These are phyloP conservation scores for Aurelia sp. DNA, from an alignment of 30 jellyfish, hydroid and myxozoan genomes.

Conservation along the genomic window DNA sequence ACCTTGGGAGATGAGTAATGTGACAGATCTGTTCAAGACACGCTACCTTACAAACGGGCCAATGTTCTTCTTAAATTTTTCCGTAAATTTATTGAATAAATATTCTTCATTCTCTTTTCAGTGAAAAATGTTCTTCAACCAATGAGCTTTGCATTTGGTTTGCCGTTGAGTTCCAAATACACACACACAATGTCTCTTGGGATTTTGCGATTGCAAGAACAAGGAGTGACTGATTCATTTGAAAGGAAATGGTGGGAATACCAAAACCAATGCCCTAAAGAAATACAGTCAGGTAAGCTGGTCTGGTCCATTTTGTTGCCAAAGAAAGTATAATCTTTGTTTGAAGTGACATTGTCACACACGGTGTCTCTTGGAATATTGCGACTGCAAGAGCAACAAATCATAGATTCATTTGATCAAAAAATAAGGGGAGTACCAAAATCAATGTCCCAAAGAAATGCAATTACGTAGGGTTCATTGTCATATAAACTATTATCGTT, in stretches of 20 bases:
- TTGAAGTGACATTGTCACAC: background rate
- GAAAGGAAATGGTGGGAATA: conserved; percentile 74
- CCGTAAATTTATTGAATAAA: too few species aligned
- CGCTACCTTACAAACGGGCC: too few species aligned
- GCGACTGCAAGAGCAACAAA: conserved; percentile 52
- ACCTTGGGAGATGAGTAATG: too few species aligned
- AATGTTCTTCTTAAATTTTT: too few species aligned
- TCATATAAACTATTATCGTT: too few species aligned
- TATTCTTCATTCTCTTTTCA: background rate
- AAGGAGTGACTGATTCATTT: conserved; percentile 51
- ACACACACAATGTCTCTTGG: conserved; percentile 63
- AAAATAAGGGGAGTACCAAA: conserved; percentile 62
- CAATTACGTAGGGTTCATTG: conserved; percentile 14
- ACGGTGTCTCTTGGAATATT: conserved; percentile 60
- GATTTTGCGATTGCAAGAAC: conserved; percentile 54
- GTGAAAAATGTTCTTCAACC: conserved; percentile 65
- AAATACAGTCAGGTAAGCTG: conserved; percentile 37
- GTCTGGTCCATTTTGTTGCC: too few species aligned
- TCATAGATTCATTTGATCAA: conserved; percentile 36
- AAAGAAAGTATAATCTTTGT: too few species aligned
- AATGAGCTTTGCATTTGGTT: conserved; percentile 67
- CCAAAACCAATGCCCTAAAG: conserved; percentile 63
- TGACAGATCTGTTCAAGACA: too few species aligned
- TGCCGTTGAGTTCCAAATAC: conserved; percentile 57
- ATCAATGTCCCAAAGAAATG: conserved; percentile 46